Percentiles rank a stretch among this genome's conserved stretches.
Conservation (phyloP, 1,140 invertebrate species). For the Sweltsa coloradensis region DNA sequence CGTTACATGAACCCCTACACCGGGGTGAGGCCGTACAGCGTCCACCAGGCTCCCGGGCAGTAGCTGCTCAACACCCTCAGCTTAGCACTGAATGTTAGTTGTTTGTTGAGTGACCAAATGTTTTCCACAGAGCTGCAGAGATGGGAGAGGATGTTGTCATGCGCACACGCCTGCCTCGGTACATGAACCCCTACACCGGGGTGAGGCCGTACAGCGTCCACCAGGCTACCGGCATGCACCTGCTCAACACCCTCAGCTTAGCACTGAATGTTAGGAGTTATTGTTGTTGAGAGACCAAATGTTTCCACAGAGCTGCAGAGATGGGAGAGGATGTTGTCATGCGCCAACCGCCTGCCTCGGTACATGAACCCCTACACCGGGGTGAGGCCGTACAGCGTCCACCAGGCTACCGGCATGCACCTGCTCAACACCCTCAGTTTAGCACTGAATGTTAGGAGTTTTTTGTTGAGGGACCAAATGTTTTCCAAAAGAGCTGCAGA, state of each 20-base stretch:
- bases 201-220: conserved; percentile 52
- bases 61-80: conserved; percentile 41
- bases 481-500: conserved; percentile 51
- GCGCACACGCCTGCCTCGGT: conserved; percentile 54
- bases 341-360: conserved; percentile 53
- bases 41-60: conserved; percentile 49
- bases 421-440: conserved; percentile 41
- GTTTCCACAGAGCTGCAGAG: no score
- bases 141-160: conserved; percentile 50
- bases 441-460: no score
- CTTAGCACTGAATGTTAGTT: no score
- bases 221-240: conserved; percentile 47
- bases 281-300: no score
- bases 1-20: conserved; percentile 52
- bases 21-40: conserved; percentile 39
- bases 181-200: conserved; percentile 50
- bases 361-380: conserved; percentile 53
- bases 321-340: conserved; percentile 50
- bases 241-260: conserved; percentile 39
- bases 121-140: no score
- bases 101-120: no score
- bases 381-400: conserved; percentile 47
- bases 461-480: no score
- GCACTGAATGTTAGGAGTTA: no score
- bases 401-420: conserved; percentile 46